These are phyloP conservation scores for Gerris lacustris DNA, from an alignment of 2,888 invertebrate genomes.

Conservation along the genomic window DNA sequence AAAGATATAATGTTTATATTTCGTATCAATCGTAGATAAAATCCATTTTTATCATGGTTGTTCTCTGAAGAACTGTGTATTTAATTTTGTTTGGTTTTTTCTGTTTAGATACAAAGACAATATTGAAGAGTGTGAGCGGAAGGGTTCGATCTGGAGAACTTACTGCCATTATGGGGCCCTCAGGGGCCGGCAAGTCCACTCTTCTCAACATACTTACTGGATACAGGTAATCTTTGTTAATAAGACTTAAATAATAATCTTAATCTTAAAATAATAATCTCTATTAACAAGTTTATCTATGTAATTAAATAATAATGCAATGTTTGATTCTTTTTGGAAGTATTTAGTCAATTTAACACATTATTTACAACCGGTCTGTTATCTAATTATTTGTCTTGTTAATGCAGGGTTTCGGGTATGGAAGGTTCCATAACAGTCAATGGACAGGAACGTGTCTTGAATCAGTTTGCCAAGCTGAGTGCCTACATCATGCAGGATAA, in stretches of 20 bases:
- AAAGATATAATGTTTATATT: too few species aligned
- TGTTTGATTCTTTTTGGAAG: too few species aligned
- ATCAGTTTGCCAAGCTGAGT: slow-evolving; percentile 79
- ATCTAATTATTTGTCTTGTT: too few species aligned
- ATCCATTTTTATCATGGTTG: too few species aligned
- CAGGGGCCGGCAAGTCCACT: slow-evolving; percentile 88
- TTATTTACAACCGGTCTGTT: too few species aligned
- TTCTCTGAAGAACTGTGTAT: background rate
- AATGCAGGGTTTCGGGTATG: slow-evolving; percentile 58
- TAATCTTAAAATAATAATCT: too few species aligned
- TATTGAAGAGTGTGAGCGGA: slow-evolving; percentile 82
- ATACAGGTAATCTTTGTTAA: slow-evolving; percentile 62
- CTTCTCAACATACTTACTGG: slow-evolving; percentile 88
- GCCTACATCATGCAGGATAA: slow-evolving; percentile 97
- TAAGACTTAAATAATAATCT: too few species aligned
- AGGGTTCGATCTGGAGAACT: slow-evolving; percentile 77
- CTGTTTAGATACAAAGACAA: slow-evolving; percentile 62
- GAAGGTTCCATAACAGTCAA: slow-evolving; percentile 77
- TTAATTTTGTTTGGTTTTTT: background rate
- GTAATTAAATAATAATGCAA: too few species aligned
- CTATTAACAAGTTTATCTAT: too few species aligned
- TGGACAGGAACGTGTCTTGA: slow-evolving; percentile 67
- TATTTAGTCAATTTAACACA: too few species aligned
- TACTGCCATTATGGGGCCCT: slow-evolving; percentile 95
- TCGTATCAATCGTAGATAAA: too few species aligned